Evolutionary conservation across 2,113 vertebrate genomes (phyloP).

Genomic region (Romanogobio albipinnatus): DNA sequence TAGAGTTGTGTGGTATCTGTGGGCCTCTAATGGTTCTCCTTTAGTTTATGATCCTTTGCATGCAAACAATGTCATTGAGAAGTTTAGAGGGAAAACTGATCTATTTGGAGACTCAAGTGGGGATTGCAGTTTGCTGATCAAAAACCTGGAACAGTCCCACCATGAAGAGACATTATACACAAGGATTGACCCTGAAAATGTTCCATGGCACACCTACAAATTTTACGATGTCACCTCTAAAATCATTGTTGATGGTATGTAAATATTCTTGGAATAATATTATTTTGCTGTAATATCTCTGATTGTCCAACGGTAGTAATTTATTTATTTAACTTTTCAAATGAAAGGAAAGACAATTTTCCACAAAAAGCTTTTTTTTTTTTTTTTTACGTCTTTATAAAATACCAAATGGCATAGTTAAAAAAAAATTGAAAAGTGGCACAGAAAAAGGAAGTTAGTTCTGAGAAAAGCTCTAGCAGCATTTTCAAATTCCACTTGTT

Average conservation of each 20-base stretch:
- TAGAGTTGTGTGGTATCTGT: slow-evolving; percentile 69
- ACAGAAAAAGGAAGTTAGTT: too few species aligned
- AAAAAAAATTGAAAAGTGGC: too few species aligned
- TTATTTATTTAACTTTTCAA: too few species aligned
- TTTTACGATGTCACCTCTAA: slow-evolving; percentile 65
- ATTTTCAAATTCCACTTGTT: too few species aligned
- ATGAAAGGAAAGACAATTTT: too few species aligned
- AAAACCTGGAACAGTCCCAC: slow-evolving; percentile 3
- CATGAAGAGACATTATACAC: slow-evolving; percentile 62
- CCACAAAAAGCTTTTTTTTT: too few species aligned
- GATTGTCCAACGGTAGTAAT: too few species aligned
- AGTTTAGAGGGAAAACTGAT: slow-evolving; percentile 38
- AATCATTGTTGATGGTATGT: slow-evolving; percentile 61
- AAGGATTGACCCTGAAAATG: slow-evolving; percentile 69
- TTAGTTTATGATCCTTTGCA: slow-evolving; percentile 53
- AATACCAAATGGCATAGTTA: too few species aligned
- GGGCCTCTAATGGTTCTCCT: slow-evolving; percentile 53
- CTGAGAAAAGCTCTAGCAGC: too few species aligned
- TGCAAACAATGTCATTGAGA: rapidly evolving
- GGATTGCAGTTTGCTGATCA: slow-evolving; percentile 61
- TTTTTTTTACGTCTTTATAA: too few species aligned
- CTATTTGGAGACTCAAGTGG: rapidly evolving
- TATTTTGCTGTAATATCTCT: too few species aligned
- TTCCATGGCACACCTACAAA: slow-evolving; percentile 44
- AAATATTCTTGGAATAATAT: not conserved